Evolutionary conservation across 2,888 invertebrate genomes (phyloP), one percentile per base, ranked within the genome.

Genomic region (Nymphalis c-album): DNA sequence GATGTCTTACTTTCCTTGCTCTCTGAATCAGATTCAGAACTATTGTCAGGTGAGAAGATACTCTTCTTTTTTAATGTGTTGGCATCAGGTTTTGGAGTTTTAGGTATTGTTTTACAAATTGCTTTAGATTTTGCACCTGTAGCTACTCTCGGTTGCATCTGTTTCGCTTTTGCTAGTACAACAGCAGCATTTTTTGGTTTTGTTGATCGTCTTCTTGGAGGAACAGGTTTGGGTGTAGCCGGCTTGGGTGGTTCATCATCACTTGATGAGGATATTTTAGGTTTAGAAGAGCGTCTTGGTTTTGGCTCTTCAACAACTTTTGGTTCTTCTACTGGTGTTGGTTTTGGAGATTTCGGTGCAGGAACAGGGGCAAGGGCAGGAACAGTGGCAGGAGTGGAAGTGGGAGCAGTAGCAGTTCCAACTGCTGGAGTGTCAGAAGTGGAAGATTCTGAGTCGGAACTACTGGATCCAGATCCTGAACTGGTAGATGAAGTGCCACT

Each of bases 41-140:
- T 90, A 78, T 96, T 96, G 75, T 96, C 96, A 0, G 96, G 96
- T 64, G 96, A 96, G 78, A 96, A 96, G 78, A 96, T 96, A 78
- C 96, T 96, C 81, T 96, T 96, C 82, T 95, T 95, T 79, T 95
- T 96, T 55, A 85, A 80, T 2, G 83, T 82, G 2, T 82, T 74
- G 66, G 86, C 83, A 65, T 81, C 75, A 66, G 84, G 80, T 22
- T 75, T 71, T 46, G 78, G 72, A 0, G 87, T 74, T 79, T 93
- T 93, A 22, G 83, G 78, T 47, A 85, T 76, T 0, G 90, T 82
- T 83, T 93, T 94, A 1, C 85, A 75, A 22, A 83, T 77, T 1
- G 86, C 84, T 70, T 86, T 91, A 0, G 89, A 88, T 53, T 91
- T 91, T 76, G 92, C 92, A 0, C 92, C 93, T 2, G 85, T 76